Conservation (phyloP, 2,113 vertebrate species). For the Agelaius tricolor region DNA sequence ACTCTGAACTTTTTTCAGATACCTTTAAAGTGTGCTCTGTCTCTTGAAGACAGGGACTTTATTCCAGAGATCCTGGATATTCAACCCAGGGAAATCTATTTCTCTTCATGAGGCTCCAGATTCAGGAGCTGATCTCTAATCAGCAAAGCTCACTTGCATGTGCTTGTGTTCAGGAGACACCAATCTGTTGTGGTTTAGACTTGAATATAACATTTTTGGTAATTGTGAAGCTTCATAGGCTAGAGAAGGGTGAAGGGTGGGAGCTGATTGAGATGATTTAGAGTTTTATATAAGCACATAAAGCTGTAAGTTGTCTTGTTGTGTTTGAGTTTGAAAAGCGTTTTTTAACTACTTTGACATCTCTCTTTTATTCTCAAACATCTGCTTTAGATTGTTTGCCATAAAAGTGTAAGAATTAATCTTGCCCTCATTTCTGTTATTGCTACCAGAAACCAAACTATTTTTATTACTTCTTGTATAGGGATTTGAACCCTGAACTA, state of each 20-base stretch:
- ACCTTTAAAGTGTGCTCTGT: neutral
- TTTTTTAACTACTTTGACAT: slow-evolving; percentile 55
- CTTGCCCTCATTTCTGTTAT: slow-evolving; percentile 45
- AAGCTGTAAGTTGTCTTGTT: slow-evolving; percentile 52
- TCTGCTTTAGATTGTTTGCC: slow-evolving; percentile 65
- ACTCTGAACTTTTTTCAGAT: neutral
- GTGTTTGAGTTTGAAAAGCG: slow-evolving; percentile 46
- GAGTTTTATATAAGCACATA: slow-evolving; percentile 11
- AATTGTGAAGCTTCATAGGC: neutral
- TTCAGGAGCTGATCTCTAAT: neutral
- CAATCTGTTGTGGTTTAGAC: neutral
- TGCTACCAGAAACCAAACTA: slow-evolving; percentile 65
- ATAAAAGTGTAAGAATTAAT: slow-evolving; percentile 65
- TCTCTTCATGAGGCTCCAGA: neutral
- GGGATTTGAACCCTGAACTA: neutral
- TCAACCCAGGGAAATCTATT: neutral
- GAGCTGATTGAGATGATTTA: slow-evolving; percentile 3
- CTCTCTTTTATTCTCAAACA: slow-evolving; percentile 39
- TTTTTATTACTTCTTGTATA: slow-evolving; percentile 47
- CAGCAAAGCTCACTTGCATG: neutral
- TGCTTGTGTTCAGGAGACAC: neutral
- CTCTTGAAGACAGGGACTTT: neutral
- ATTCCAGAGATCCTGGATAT: neutral
- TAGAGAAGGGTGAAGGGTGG: neutral
- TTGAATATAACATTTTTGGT: neutral